phyloP scores from a whole-genome alignment of 2,797 vertebrate genomes.

The Microhierax caerulescens region DNA sequence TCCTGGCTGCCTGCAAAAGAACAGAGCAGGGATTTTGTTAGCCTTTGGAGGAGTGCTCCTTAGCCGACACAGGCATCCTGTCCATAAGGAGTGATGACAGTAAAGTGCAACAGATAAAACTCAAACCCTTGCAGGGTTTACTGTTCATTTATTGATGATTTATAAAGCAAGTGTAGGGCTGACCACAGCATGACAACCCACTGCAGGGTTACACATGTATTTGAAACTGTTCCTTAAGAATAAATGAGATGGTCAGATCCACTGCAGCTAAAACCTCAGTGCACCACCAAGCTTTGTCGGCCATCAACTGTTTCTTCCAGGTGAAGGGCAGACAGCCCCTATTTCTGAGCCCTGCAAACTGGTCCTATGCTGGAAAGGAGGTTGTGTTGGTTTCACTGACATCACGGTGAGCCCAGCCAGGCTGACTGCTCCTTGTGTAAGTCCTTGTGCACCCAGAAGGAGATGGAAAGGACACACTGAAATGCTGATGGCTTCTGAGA shows the following conservation, averaged over 20 bases:
- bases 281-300: background rate
- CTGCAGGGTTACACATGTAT: background rate
- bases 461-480: background rate
- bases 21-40: background rate
- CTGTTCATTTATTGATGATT: background rate
- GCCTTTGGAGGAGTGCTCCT: background rate
- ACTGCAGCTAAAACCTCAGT: background rate
- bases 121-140: background rate
- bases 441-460: rapidly evolving
- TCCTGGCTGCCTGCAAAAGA: background rate
- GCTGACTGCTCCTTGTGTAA: background rate
- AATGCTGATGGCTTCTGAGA: background rate
- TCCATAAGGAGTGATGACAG: background rate
- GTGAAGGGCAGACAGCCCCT: background rate
- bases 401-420: background rate
- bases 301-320: rapidly evolving
- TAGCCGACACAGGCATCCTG: background rate
- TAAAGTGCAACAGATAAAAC: background rate
- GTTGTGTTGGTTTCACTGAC: background rate
- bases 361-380: rapidly evolving
- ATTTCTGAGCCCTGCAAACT: background rate
- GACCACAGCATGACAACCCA: background rate
- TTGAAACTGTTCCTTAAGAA: background rate
- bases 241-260: background rate
- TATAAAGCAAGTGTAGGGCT: background rate